Conservation (phyloP, 2,888 invertebrate genomes). For the Actias luna region DNA sequence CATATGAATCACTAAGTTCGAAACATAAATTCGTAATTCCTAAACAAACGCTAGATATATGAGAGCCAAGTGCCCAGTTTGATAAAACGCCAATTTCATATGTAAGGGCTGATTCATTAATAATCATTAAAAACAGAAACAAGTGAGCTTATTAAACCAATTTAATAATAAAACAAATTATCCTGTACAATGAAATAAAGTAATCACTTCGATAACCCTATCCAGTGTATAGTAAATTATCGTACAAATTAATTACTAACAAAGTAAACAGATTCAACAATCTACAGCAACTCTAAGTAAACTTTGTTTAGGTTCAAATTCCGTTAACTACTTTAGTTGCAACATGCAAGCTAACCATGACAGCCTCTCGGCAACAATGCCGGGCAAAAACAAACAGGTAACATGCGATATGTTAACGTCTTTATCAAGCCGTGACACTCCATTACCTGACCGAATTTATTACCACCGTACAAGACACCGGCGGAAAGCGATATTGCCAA, state of each 20-base stretch:
- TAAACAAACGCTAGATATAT: too few species aligned
- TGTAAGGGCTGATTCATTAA: too few species aligned
- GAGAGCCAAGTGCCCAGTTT: too few species aligned
- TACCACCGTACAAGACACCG: constrained; percentile 21
- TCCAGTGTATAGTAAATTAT: not conserved
- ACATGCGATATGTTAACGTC: constrained; percentile 31
- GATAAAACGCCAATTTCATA: too few species aligned
- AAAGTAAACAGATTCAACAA: too few species aligned
- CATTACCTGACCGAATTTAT: constrained; percentile 37
- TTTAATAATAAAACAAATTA: too few species aligned
- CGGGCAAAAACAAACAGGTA: constrained; percentile 18
- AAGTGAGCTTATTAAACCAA: too few species aligned
- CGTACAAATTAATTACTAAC: not conserved
- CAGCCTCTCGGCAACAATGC: constrained; percentile 1
- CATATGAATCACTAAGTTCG: too few species aligned
- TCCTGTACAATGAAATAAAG: too few species aligned
- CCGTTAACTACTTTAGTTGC: not conserved
- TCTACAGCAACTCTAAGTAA: not conserved
- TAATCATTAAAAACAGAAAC: too few species aligned
- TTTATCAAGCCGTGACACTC: constrained; percentile 34
- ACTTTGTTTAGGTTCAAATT: not conserved
- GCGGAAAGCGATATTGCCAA: constrained; percentile 1
- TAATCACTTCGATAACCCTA: too few species aligned
- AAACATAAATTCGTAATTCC: too few species aligned
- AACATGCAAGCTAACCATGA: not conserved